phyloP scores from a whole-genome alignment of 1,140 invertebrate species.

The Polypedilum vanderplanki region DNA sequence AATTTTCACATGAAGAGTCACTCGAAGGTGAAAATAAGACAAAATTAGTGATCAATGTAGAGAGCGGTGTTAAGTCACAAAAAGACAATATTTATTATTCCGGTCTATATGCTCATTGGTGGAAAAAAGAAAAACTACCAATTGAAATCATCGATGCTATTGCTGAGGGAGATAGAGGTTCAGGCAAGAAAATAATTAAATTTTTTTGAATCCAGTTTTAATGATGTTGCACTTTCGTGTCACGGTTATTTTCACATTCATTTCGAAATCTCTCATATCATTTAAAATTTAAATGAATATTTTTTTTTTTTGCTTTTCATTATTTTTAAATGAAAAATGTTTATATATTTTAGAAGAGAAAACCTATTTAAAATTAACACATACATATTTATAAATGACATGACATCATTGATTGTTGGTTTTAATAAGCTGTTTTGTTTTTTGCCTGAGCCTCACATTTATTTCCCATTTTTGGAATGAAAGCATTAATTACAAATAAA shows the following conservation, averaged over 20 bases:
- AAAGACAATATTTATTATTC: slow-evolving; percentile 57
- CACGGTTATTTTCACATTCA: slow-evolving; percentile 31
- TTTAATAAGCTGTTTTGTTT: slow-evolving; percentile 13
- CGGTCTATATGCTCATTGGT: slow-evolving; percentile 83
- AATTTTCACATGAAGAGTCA: slow-evolving; percentile 32
- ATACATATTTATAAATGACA: neutral
- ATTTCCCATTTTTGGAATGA: slow-evolving; percentile 32
- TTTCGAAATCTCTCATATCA: no score
- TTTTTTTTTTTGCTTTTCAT: no score
- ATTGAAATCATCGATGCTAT: slow-evolving; percentile 52
- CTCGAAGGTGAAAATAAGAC: slow-evolving; percentile 2
- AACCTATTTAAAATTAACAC: no score
- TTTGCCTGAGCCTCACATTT: slow-evolving; percentile 29
- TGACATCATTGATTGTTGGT: slow-evolving; percentile 17
- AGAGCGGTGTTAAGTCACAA: neutral
- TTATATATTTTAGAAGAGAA: no score
- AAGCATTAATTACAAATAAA: neutral
- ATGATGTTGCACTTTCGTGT: slow-evolving; percentile 41
- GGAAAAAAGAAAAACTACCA: slow-evolving; percentile 78
- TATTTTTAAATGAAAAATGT: no score
- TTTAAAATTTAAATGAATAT: no score
- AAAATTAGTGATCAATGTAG: neutral
- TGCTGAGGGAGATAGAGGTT: neutral
- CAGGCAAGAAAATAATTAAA: slow-evolving; percentile 30
- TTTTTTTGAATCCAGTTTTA: slow-evolving; percentile 27